These are phyloP conservation scores for Panonychus citri DNA, from an alignment of 1,140 invertebrate species.

Conservation along the genomic window DNA sequence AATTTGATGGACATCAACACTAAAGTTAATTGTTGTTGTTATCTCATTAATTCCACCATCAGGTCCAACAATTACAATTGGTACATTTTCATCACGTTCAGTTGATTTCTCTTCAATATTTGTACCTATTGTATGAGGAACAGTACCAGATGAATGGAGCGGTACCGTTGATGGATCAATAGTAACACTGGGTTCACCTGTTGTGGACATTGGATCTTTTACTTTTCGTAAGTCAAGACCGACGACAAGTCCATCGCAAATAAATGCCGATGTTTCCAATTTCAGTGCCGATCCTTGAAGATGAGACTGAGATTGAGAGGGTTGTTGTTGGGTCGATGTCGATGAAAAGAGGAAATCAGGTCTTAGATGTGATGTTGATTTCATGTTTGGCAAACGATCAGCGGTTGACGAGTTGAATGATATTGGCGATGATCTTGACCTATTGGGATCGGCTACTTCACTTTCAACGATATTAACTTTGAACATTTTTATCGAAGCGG, in stretches of 20 bases:
- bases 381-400: background rate
- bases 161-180: background rate
- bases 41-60: slow-evolving; percentile 38
- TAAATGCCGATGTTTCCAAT: slow-evolving; percentile 58
- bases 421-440: background rate
- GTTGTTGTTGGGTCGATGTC: background rate
- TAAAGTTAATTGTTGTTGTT: slow-evolving; percentile 64
- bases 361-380: background rate
- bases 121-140: background rate
- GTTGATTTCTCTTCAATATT: background rate
- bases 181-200: background rate
- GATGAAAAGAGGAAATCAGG: background rate
- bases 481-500: slow-evolving; percentile 58
- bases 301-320: too few species aligned
- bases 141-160: too few species aligned
- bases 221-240: slow-evolving; percentile 24
- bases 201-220: background rate
- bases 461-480: slow-evolving; percentile 74
- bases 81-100: background rate
- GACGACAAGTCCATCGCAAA: slow-evolving; percentile 67
- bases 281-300: too few species aligned
- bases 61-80: slow-evolving; percentile 4
- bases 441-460: slow-evolving; percentile 24
- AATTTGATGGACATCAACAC: slow-evolving; percentile 57
- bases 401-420: background rate